These are phyloP conservation scores for Dromius quadrimaculatus DNA, from an alignment of 2,888 invertebrate species.

Conservation along the genomic window DNA sequence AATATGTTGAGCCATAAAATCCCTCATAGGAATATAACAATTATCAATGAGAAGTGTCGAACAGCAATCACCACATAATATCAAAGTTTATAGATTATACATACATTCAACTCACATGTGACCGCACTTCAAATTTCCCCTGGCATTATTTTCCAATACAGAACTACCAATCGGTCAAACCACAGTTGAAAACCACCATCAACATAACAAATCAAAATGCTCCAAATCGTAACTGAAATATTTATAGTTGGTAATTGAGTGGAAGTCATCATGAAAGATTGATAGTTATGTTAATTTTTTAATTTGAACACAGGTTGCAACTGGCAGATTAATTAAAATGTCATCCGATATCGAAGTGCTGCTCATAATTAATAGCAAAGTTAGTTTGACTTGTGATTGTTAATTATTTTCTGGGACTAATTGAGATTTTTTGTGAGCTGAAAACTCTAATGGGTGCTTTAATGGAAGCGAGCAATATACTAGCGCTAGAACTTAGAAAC, in stretches of 20 bases:
- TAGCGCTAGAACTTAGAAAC: slow-evolving; percentile 8
- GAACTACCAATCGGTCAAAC: not conserved
- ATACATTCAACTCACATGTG: slow-evolving; percentile 8
- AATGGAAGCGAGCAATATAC: slow-evolving; percentile 9
- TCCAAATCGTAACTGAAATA: slow-evolving; percentile 23
- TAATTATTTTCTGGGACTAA: slow-evolving; percentile 32
- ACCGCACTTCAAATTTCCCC: not conserved
- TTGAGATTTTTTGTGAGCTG: slow-evolving; percentile 11
- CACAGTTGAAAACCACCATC: not conserved
- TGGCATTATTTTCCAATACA: not conserved
- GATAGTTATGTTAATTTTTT: slow-evolving; percentile 40
- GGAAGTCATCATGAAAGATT: slow-evolving; percentile 20
- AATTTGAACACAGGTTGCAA: slow-evolving; percentile 21
- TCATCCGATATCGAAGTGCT: slow-evolving; percentile 4
- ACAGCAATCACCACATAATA: not conserved
- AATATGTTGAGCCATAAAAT: no score
- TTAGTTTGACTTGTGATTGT: slow-evolving; percentile 43
- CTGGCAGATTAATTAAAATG: slow-evolving; percentile 35
- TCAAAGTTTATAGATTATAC: slow-evolving; percentile 30
- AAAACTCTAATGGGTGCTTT: not conserved
- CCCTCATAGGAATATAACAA: no score
- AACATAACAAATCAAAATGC: slow-evolving; percentile 28
- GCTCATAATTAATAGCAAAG: slow-evolving; percentile 33
- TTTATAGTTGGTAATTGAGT: slow-evolving; percentile 28
- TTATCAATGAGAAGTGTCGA: not conserved